Percentiles rank a stretch among this genome's conserved stretches.
Conservation (phyloP, 2,797 vertebrate genomes). For the Myotis findleyi region DNA sequence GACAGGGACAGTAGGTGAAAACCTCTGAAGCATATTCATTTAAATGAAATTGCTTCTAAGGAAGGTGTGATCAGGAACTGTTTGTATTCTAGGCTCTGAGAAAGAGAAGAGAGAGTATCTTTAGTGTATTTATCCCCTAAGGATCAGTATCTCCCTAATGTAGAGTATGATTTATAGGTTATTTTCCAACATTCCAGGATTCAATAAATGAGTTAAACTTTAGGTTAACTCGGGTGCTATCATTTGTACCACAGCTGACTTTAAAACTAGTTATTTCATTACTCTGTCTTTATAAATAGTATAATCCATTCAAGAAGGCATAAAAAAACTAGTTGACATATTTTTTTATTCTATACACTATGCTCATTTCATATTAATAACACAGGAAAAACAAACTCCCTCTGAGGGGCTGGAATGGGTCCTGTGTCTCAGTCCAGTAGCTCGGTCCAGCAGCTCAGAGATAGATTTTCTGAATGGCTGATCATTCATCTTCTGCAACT, state of each 20-base stretch:
- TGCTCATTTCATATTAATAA: conserved; percentile 10
- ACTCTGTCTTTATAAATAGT: neutral
- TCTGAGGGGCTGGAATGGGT: neutral
- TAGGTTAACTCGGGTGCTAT: neutral
- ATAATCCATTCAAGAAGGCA: neutral
- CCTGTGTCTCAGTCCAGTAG: neutral
- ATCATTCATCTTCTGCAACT: neutral
- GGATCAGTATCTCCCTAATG: neutral
- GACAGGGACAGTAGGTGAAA: neutral
- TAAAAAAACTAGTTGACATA: neutral
- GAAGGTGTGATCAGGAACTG: neutral
- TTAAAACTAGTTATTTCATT: conserved; percentile 1
- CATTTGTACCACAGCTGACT: neutral
- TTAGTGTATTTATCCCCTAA: neutral
- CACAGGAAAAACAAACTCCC: neutral
- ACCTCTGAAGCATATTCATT: neutral
- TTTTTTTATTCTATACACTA: neutral
- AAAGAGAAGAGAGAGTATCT: neutral
- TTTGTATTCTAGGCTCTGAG: neutral
- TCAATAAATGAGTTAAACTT: neutral
- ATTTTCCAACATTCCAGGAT: neutral
- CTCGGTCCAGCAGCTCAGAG: neutral
- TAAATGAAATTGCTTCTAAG: neutral
- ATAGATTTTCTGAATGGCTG: neutral
- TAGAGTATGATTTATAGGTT: neutral